Evolutionary conservation across 1,140 invertebrate genomes (phyloP).

Genomic region (Apolygus lucorum): DNA sequence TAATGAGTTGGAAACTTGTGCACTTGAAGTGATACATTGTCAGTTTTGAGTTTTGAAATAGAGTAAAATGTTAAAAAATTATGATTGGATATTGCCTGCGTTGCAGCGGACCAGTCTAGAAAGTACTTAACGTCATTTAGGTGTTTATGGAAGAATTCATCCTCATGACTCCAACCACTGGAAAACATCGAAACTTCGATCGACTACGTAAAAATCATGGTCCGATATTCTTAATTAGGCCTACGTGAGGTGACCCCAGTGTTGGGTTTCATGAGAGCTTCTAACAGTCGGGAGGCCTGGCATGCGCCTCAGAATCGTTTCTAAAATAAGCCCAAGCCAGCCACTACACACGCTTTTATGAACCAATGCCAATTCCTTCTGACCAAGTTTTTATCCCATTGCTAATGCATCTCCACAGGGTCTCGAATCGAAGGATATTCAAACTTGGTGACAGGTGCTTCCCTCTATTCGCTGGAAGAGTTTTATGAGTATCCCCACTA

Average conservation of each 20-base stretch:
- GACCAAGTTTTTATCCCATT: conserved; percentile 16
- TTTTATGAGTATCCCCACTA: not conserved
- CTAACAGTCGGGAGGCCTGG: conserved; percentile 14
- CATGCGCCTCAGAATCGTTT: conserved; percentile 17
- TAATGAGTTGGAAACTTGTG: too few species aligned
- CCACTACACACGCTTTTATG: conserved; percentile 21
- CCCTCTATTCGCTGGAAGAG: too few species aligned
- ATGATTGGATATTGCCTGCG: too few species aligned
- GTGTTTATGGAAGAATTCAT: too few species aligned
- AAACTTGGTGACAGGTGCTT: not conserved
- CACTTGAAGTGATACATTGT: too few species aligned
- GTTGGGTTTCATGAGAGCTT: conserved; percentile 4
- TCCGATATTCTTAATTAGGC: conserved; percentile 17
- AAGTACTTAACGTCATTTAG: too few species aligned
- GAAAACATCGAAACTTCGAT: too few species aligned
- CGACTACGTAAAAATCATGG: not conserved
- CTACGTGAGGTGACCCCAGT: conserved; percentile 18
- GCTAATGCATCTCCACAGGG: conserved; percentile 10
- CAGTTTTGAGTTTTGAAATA: too few species aligned
- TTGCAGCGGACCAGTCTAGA: too few species aligned
- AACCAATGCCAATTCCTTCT: conserved; percentile 25
- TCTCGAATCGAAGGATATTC: too few species aligned
- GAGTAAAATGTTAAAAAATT: too few species aligned
- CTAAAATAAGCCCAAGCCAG: conserved; percentile 19
- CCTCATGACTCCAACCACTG: too few species aligned